Evolutionary conservation across 2,113 vertebrate species (phyloP).

Genomic region (Antechinus flavipes): DNA sequence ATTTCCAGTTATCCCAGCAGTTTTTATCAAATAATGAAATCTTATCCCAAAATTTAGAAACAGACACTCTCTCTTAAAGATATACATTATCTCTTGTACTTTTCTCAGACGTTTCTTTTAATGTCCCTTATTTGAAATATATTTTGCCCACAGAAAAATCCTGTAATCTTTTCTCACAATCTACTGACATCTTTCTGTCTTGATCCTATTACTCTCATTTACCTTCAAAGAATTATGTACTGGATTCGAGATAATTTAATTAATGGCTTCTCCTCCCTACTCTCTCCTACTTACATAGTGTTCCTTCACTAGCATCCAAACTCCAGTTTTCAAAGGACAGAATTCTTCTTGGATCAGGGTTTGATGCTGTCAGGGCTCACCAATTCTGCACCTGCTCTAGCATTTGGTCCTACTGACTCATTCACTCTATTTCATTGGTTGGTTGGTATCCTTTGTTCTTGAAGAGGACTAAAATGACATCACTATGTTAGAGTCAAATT

Average conservation of each 20-base stretch:
- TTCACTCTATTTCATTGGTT: not conserved
- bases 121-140: not conserved
- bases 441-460: no score
- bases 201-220: not conserved
- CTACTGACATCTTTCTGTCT: not conserved
- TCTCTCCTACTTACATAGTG: not conserved
- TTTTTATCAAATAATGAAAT: no score
- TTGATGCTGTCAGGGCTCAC: not conserved
- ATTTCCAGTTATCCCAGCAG: no score
- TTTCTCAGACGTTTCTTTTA: not conserved
- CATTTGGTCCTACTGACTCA: not conserved
- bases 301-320: not conserved
- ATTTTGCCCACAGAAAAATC: not conserved
- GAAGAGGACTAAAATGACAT: no score
- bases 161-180: not conserved
- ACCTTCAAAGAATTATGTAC: not conserved
- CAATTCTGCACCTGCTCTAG: not conserved
- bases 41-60: no score
- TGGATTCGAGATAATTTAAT: not conserved
- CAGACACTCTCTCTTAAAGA: not conserved
- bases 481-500: no score
- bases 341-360: not conserved
- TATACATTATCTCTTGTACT: not conserved
- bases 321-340: not conserved
- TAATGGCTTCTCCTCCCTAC: not conserved